These are phyloP conservation scores for Delia radicum DNA, from an alignment of 1,140 invertebrate species.

Conservation along the genomic window DNA sequence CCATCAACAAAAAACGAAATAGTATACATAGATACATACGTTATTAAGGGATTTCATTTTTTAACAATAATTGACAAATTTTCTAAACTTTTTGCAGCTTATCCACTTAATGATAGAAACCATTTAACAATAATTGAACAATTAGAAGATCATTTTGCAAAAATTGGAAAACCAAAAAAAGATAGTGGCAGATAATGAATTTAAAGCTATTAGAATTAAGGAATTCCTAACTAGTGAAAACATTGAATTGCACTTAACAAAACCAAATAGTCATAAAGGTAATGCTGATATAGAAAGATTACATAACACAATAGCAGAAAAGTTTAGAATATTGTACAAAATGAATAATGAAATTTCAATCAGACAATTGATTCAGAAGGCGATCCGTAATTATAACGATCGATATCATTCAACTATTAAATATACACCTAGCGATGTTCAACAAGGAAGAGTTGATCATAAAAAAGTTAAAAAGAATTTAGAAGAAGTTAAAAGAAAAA, in stretches of 20 bases:
- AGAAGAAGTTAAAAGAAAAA: background rate
- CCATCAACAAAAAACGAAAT: slow-evolving; percentile 24
- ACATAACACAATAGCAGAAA: slow-evolving; percentile 8
- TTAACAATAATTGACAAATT: slow-evolving; percentile 25
- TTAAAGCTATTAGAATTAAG: background rate
- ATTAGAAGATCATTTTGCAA: background rate
- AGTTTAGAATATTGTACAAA: slow-evolving; percentile 6
- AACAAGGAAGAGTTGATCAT: background rate
- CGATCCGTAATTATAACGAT: background rate
- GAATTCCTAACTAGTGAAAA: background rate
- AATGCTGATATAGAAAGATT: slow-evolving; percentile 16
- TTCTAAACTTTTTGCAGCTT: background rate
- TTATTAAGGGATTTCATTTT: slow-evolving; percentile 24
- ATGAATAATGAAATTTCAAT: background rate
- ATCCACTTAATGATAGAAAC: background rate
- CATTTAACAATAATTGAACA: background rate
- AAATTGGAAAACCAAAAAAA: background rate
- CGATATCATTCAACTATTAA: slow-evolving; percentile 6
- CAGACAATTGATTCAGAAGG: slow-evolving; percentile 3
- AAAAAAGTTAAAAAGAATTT: background rate
- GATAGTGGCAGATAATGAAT: slow-evolving; percentile 18
- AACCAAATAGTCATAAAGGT: slow-evolving; percentile 25
- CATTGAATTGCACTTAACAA: slow-evolving; percentile 11
- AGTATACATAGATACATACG: slow-evolving; percentile 26
- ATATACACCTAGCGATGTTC: background rate